These are phyloP conservation scores for Mareca strepera DNA, from an alignment of 2,797 vertebrate genomes.

Conservation along the genomic window DNA sequence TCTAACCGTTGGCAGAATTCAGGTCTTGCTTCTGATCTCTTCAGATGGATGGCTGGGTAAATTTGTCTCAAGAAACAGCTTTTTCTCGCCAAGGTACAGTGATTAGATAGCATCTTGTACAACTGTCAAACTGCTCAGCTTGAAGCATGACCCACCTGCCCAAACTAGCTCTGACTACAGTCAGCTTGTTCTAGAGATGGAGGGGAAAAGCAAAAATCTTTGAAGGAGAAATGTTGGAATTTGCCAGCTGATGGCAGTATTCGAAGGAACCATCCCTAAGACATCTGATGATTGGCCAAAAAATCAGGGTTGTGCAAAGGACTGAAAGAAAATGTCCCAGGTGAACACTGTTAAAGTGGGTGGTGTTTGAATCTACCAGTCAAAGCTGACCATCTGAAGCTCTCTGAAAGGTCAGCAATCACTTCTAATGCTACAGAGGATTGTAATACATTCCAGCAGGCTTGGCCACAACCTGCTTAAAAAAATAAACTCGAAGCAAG, in stretches of 20 bases:
- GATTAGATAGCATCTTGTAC: background rate
- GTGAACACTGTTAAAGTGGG: background rate
- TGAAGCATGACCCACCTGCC: background rate
- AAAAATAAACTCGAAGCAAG: background rate
- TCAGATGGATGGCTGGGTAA: background rate
- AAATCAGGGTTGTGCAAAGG: background rate
- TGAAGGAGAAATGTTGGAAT: constrained; percentile 31
- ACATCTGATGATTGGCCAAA: background rate
- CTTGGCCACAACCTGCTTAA: background rate
- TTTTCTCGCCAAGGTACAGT: background rate
- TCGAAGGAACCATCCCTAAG: constrained; percentile 37
- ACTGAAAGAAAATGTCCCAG: background rate
- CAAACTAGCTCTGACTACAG: background rate
- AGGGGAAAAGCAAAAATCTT: background rate
- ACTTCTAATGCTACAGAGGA: background rate
- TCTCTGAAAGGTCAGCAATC: background rate
- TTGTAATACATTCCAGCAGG: background rate
- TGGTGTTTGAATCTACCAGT: background rate
- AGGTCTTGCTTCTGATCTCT: background rate
- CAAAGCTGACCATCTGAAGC: background rate
- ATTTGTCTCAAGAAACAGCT: background rate
- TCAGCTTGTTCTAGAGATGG: background rate
- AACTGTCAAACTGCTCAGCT: background rate
- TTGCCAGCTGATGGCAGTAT: constrained; percentile 68
- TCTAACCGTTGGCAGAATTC: background rate